Evolutionary conservation across 2,888 invertebrate genomes (phyloP).

Genomic region (Melangyna quadrimaculata): DNA sequence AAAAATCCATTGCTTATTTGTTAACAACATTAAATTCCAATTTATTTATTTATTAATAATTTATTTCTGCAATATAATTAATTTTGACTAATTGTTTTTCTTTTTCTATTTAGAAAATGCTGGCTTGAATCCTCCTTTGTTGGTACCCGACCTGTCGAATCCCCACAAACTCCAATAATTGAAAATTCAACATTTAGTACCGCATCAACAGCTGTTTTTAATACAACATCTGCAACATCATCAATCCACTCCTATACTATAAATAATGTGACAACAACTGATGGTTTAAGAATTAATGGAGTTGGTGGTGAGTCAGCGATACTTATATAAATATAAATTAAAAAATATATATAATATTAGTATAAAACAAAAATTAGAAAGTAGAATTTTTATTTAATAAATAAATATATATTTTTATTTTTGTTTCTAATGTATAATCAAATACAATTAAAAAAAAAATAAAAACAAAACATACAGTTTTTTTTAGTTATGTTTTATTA

Average conservation of each 20-base stretch:
- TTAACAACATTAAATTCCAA: too few species aligned
- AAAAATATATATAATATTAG: slow-evolving; percentile 29
- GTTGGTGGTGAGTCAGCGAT: slow-evolving; percentile 82
- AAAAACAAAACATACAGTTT: not conserved
- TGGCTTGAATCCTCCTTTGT: slow-evolving; percentile 97
- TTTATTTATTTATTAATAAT: too few species aligned
- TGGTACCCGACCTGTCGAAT: slow-evolving; percentile 91
- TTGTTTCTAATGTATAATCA: too few species aligned
- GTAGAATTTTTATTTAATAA: slow-evolving; percentile 48
- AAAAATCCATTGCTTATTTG: too few species aligned
- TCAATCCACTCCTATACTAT: slow-evolving; percentile 76
- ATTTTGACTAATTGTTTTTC: too few species aligned
- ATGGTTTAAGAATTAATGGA: slow-evolving; percentile 81
- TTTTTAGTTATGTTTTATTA: slow-evolving; percentile 16
- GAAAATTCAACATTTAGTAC: slow-evolving; percentile 81
- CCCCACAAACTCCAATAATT: slow-evolving; percentile 90
- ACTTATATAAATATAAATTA: slow-evolving; percentile 73
- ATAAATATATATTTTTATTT: slow-evolving; percentile 51
- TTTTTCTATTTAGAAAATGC: slow-evolving; percentile 82
- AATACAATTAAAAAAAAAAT: slow-evolving; percentile 43
- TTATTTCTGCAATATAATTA: too few species aligned
- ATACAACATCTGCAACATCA: slow-evolving; percentile 74
- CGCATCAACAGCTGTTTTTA: slow-evolving; percentile 63
- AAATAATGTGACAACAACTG: slow-evolving; percentile 68
- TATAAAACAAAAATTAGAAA: slow-evolving; percentile 4